These are phyloP conservation scores for Equus przewalskii DNA, from an alignment of 2,113 vertebrate species.

Conservation along the genomic window DNA sequence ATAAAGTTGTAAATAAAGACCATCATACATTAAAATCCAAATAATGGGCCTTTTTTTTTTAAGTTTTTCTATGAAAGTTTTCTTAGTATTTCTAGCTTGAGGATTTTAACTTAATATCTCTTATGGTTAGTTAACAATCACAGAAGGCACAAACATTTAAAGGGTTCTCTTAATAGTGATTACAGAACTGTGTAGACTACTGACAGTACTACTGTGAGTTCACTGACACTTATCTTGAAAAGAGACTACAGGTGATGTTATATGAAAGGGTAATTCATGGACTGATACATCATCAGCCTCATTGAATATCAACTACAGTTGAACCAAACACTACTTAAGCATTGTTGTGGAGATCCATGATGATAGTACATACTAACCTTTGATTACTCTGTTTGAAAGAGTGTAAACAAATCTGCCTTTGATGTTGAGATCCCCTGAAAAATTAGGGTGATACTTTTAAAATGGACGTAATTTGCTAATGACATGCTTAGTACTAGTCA, in stretches of 20 bases:
- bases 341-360: background rate
- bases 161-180: background rate
- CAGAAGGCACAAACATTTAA: background rate
- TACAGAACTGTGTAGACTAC: background rate
- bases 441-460: conserved; percentile 2
- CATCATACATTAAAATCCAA: conserved; percentile 83
- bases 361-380: background rate
- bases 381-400: background rate
- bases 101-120: background rate
- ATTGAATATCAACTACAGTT: background rate
- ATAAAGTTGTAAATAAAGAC: conserved; percentile 91
- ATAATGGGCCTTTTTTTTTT: conserved; percentile 78
- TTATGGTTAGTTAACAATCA: background rate
- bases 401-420: conserved; percentile 3
- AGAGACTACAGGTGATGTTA: background rate
- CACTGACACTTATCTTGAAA: background rate
- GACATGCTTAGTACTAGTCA: background rate
- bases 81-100: background rate
- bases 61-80: conserved; percentile 42
- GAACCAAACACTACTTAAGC: background rate
- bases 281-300: background rate
- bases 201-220: background rate
- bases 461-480: conserved; percentile 1
- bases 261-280: background rate
- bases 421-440: background rate